Evolutionary conservation across 2,797 vertebrate species (phyloP), one percentile per base, ranked within the genome.

Genomic region (Kryptopterus vitreolus): DNA sequence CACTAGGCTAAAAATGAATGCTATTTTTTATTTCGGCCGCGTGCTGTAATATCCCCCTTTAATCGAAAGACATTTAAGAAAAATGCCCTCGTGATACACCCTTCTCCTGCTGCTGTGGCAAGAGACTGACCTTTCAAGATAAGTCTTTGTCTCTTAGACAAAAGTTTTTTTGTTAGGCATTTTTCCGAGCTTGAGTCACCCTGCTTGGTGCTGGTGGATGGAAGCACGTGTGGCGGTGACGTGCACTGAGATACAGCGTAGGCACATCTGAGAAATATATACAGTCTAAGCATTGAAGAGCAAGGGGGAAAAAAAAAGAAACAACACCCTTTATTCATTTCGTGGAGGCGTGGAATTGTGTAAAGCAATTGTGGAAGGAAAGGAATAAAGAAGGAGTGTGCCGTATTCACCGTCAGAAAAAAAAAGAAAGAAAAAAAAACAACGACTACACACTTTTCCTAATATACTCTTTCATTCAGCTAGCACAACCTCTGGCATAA

Each of bases 81-180:
- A 88, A 86, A 80, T 83, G 79, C 80, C 86, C 84, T 81, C 85
- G 88, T 87, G 81, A 89, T 82, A 87, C 90, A 87, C 86, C 84
- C 82, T 77, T 82, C 85, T 87, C 84, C 83, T 87, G 83, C 86
- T 81, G 83, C 82, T 80, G 80, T 83, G 72, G 86, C 87, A 84
- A 92, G 86, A 87, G 87, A 77, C 88, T 91, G 90, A 92, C 90
- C 88, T 92, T 92, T 89, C 87, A 77, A 88, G 88, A 91, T 89
- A 89, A 89, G 89, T 82, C 87, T 88, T 90, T 90, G 88, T 91
- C 79, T 88, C 33, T 62, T 72, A 84, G 90, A 92, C 89, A 91
- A 91, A 92, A 85, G 86, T 90, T 89, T 89, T 80, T 92, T 88
- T 84, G 78, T 87, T 77, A 62, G 53, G 46, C 83, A 62, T 79